Evolutionary conservation across 1,140 invertebrate genomes (phyloP).

Genomic region (Drosophila virilis): DNA sequence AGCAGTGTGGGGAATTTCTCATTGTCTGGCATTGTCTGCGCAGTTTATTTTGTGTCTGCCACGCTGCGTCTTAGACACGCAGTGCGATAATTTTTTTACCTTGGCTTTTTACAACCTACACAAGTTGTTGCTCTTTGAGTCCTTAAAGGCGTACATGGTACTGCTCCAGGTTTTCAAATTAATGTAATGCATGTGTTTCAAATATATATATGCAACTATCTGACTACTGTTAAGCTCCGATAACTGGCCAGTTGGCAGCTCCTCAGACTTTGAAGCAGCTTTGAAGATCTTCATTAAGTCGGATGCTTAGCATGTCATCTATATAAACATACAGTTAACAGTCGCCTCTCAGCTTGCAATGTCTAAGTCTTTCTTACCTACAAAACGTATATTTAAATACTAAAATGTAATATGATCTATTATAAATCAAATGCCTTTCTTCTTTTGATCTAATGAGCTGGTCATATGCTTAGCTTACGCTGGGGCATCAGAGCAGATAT

Average conservation of each 20-base stretch:
- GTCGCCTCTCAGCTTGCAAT: no score
- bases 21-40: conserved; percentile 40
- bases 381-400: no score
- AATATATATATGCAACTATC: not conserved
- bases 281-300: no score
- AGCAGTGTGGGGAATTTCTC: conserved; percentile 17
- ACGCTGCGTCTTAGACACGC: conserved; percentile 44
- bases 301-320: no score
- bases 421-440: no score
- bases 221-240: not conserved
- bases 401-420: no score
- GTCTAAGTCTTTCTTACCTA: no score
- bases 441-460: no score
- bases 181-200: conserved; percentile 13
- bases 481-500: no score
- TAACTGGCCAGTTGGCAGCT: not conserved
- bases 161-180: conserved; percentile 2
- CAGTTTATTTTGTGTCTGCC: conserved; percentile 45
- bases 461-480: no score
- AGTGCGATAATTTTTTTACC: conserved; percentile 43
- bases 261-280: no score
- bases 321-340: no score
- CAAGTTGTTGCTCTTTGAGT: conserved; percentile 19
- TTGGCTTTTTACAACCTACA: conserved; percentile 22
- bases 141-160: not conserved